Conservation (phyloP, 2,113 vertebrate species). For the Rhinopithecus roxellana region DNA sequence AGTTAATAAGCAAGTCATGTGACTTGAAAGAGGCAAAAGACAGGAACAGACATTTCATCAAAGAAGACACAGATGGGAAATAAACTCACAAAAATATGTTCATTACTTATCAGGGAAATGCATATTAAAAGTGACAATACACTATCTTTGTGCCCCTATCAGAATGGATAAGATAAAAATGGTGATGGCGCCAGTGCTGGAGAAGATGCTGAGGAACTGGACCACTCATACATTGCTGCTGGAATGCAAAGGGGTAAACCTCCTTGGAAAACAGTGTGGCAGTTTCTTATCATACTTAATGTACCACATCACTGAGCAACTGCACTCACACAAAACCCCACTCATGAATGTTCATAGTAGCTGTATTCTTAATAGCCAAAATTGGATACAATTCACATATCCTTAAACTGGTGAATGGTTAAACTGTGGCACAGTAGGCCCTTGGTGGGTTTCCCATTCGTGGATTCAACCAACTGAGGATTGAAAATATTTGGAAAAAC, state of each 20-base stretch:
- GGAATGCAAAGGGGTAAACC: neutral
- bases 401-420: neutral
- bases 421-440: neutral
- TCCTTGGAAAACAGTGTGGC: neutral
- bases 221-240: neutral
- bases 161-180: neutral
- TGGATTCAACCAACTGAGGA: neutral
- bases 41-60: neutral
- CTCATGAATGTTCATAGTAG: neutral
- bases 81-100: neutral
- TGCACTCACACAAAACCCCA: neutral
- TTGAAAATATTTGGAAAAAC: neutral
- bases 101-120: neutral
- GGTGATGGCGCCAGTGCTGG: neutral
- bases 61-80: neutral
- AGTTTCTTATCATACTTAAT: neutral
- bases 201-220: neutral
- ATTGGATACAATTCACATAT: neutral
- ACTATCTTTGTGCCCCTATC: too few relatives aligned
- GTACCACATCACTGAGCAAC: neutral
- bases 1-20: neutral
- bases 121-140: neutral
- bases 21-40: neutral
- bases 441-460: neutral
- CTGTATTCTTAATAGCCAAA: neutral